phyloP scores from a whole-genome alignment of 2,888 invertebrate species.

The Zootermopsis nevadensis region DNA sequence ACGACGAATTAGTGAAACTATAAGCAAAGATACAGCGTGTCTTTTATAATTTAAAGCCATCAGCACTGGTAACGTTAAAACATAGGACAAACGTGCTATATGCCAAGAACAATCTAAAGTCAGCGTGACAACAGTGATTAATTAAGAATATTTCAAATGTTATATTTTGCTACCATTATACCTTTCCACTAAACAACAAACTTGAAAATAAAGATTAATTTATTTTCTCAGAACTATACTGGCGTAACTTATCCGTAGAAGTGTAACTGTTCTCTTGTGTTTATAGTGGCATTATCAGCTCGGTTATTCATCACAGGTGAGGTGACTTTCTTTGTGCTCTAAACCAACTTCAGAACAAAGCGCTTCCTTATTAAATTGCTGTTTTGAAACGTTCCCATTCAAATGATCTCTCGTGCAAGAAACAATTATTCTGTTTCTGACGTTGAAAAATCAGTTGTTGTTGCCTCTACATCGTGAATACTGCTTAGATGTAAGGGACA shows the following conservation, averaged over 20 bases:
- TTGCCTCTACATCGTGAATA: neutral
- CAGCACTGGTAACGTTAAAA: too few species aligned
- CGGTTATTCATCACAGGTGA: neutral
- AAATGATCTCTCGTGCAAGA: constrained; percentile 7
- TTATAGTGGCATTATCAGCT: neutral
- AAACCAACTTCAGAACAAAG: neutral
- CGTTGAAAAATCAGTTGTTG: neutral
- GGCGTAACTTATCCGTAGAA: too few species aligned
- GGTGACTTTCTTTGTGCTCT: neutral
- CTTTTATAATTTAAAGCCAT: too few species aligned
- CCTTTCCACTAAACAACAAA: neutral
- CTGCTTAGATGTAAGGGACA: neutral
- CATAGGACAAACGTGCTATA: too few species aligned
- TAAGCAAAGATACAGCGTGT: too few species aligned
- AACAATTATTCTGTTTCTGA: neutral
- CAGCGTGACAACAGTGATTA: neutral
- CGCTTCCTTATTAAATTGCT: neutral
- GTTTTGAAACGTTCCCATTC: neutral
- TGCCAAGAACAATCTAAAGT: neutral
- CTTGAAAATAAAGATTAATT: neutral
- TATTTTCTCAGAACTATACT: neutral
- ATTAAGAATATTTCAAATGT: neutral
- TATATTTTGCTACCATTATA: neutral
- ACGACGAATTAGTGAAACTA: too few species aligned
- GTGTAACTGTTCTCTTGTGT: neutral